Conservation (phyloP, 2,888 invertebrate genomes). For the Coleophora deauratella region DNA sequence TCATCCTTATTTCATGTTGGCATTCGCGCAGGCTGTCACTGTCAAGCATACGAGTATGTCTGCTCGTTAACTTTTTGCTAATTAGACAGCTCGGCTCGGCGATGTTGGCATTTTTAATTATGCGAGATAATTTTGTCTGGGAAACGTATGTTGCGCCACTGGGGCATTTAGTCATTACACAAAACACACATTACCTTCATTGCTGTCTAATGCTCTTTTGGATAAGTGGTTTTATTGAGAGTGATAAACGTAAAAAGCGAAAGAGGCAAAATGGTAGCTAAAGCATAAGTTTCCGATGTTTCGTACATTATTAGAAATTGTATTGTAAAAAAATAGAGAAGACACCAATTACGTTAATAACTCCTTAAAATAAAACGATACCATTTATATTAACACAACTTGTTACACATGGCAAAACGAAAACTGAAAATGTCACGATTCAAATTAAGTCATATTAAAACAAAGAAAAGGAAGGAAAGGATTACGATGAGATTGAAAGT, state of each 20-base stretch:
- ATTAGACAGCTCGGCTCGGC: slow-evolving; percentile 63
- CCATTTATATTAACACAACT: no score
- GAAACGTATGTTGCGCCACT: slow-evolving; percentile 26
- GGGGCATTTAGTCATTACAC: slow-evolving; percentile 32
- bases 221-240: slow-evolving; percentile 44
- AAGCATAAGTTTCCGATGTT: not conserved
- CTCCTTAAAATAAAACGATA: no score
- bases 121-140: slow-evolving; percentile 57
- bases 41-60: slow-evolving; percentile 54
- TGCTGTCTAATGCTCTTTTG: slow-evolving; percentile 39
- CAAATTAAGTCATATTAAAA: slow-evolving; percentile 67
- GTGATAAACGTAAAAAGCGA: slow-evolving; percentile 14
- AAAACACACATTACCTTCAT: slow-evolving; percentile 29
- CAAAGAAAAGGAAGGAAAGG: slow-evolving; percentile 66
- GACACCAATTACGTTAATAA: no score
- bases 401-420: no score
- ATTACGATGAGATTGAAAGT: no score
- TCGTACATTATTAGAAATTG: no score
- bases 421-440: slow-evolving; percentile 59
- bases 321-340: no score
- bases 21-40: slow-evolving; percentile 69
- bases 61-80: slow-evolving; percentile 74
- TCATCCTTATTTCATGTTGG: slow-evolving; percentile 72
- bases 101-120: slow-evolving; percentile 73
- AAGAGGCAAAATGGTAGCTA: slow-evolving; percentile 6